phyloP scores from a whole-genome alignment of 1,140 invertebrate species.

The Bombus balteatus region DNA sequence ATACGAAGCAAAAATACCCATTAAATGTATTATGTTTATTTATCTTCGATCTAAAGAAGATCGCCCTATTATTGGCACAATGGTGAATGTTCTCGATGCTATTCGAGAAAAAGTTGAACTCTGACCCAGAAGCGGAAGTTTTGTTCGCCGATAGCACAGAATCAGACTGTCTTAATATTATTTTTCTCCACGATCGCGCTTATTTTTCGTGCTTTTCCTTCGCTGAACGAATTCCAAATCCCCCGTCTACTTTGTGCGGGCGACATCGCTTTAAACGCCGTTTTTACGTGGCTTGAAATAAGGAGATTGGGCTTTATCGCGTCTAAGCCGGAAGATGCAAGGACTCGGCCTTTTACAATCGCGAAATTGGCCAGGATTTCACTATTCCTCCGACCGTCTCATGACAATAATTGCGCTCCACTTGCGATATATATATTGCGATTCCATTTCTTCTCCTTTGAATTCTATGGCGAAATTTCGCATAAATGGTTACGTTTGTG shows the following conservation, averaged over 20 bases:
- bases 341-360: background rate
- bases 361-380: background rate
- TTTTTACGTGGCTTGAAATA: constrained; percentile 1
- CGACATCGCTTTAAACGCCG: constrained; percentile 5
- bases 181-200: constrained; percentile 7
- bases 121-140: background rate
- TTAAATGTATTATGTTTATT: background rate
- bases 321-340: background rate
- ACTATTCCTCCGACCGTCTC: background rate
- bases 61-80: background rate
- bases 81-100: background rate
- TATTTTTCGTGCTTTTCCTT: too few species aligned
- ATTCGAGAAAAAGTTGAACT: background rate
- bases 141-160: background rate
- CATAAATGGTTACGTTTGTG: background rate
- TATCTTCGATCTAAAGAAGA: background rate
- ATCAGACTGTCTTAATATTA: constrained; percentile 5
- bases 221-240: constrained; percentile 8
- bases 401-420: background rate
- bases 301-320: constrained; percentile 30
- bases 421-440: too few species aligned
- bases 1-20: background rate
- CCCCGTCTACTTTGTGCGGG: too few species aligned
- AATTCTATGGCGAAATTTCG: background rate
- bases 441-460: background rate